Percentiles rank a stretch among this genome's conserved stretches.
phyloP scores from a whole-genome alignment of 2,888 invertebrate genomes.

The Eristalis intricaria region DNA sequence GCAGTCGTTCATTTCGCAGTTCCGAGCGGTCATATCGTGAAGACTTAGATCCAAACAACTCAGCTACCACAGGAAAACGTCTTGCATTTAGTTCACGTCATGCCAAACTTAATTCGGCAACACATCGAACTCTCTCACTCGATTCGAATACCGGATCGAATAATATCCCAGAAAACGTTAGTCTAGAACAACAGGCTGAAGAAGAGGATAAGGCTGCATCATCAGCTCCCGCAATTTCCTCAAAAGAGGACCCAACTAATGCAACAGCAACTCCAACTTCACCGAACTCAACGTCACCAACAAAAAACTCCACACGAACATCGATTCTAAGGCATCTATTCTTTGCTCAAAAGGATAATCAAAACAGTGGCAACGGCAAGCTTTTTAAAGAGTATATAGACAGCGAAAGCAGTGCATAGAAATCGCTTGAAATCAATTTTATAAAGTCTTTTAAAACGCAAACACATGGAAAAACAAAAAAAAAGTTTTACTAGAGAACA shows the following conservation, averaged over 20 bases:
- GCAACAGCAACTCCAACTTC: conserved; percentile 3
- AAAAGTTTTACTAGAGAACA: conserved; percentile 3
- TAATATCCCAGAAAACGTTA: conserved; percentile 75
- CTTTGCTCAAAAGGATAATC: conserved; percentile 72
- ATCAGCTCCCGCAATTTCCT: conserved; percentile 43
- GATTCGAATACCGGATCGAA: conserved; percentile 75
- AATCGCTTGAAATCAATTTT: not conserved
- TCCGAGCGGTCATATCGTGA: conserved; percentile 75
- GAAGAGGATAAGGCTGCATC: conserved; percentile 72
- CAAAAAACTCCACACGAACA: conserved; percentile 73
- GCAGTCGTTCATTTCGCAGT: conserved; percentile 75
- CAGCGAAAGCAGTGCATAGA: conserved; percentile 64
- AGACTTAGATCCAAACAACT: conserved; percentile 73
- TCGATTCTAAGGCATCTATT: conserved; percentile 74
- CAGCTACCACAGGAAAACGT: conserved; percentile 73
- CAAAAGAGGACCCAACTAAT: conserved; percentile 20
- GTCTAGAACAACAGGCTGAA: conserved; percentile 74
- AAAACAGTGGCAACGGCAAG: conserved; percentile 45
- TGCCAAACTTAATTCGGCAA: conserved; percentile 73
- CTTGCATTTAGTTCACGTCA: conserved; percentile 73
- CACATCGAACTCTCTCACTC: conserved; percentile 74
- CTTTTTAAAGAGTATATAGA: conserved; percentile 45
- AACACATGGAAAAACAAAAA: not conserved
- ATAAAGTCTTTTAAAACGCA: conserved; percentile 6
- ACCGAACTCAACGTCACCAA: conserved; percentile 30